Evolutionary conservation across 2,797 vertebrate genomes (phyloP).

Genomic region (Tapera naevia): DNA sequence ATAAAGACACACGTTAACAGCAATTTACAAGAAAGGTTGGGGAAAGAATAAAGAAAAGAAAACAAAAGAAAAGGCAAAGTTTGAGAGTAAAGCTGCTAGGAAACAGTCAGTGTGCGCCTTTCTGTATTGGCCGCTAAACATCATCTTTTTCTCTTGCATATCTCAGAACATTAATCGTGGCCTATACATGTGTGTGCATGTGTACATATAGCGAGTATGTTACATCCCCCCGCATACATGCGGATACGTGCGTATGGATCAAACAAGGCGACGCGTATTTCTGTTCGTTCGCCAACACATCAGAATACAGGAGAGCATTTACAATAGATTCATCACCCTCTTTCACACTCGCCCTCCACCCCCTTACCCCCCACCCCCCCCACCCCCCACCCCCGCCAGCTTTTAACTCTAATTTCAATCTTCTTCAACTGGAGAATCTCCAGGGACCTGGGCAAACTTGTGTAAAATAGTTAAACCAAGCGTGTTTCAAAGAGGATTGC

Average conservation of each 20-base stretch:
- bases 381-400: neutral
- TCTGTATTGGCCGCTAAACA: neutral
- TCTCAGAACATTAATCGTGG: conserved; percentile 17
- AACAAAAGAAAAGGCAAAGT: conserved; percentile 39
- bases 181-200: neutral
- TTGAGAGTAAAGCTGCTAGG: conserved; percentile 14
- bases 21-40: conserved; percentile 73
- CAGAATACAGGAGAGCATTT: conserved; percentile 28
- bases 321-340: conserved; percentile 46
- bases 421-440: conserved; percentile 62
- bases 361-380: neutral
- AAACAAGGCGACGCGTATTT: conserved; percentile 5
- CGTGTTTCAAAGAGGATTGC: conserved; percentile 54
- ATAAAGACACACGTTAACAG: conserved; percentile 80
- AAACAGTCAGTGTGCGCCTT: neutral
- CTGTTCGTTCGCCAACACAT: conserved; percentile 4
- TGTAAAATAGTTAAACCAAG: conserved; percentile 66
- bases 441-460: conserved; percentile 63
- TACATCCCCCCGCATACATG: neutral
- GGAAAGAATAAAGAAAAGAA: conserved; percentile 33
- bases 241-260: neutral
- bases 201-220: neutral
- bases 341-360: conserved; percentile 41
- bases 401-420: conserved; percentile 67
- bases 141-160: neutral